phyloP scores from a whole-genome alignment of 2,113 vertebrate genomes.

The Solea senegalensis region DNA sequence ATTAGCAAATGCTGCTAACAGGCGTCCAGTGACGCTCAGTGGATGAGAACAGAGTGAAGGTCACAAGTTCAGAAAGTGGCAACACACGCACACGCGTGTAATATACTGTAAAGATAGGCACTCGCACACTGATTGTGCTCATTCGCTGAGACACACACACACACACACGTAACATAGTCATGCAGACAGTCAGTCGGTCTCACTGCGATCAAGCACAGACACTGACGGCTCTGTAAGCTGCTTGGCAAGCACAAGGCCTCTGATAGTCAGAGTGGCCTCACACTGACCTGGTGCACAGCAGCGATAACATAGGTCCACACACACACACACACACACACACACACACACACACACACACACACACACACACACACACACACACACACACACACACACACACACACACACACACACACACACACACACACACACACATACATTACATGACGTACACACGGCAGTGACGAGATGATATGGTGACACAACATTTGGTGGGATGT shows the following conservation, averaged over 20 bases:
- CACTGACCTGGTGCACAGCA: slow-evolving; percentile 4
- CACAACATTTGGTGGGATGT: no score
- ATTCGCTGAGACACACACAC: slow-evolving; percentile 1
- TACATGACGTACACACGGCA: no score
- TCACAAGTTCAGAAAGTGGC: slow-evolving; percentile 46
- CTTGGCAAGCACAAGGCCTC: neutral
- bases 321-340: slow-evolving; percentile 5
- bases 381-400: no score
- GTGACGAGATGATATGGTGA: no score
- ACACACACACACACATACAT: slow-evolving; percentile 1
- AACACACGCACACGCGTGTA: neutral
- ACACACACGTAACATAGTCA: neutral
- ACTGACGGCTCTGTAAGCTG: slow-evolving; percentile 30
- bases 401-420: neutral
- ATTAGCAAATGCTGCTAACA: slow-evolving; percentile 59
- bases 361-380: slow-evolving; percentile 6
- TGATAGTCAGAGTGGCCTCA: neutral
- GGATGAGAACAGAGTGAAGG: slow-evolving; percentile 51
- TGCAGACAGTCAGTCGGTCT: slow-evolving; percentile 29
- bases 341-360: slow-evolving; percentile 3
- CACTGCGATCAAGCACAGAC: slow-evolving; percentile 11
- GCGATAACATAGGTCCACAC: neutral
- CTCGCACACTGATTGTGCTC: slow-evolving; percentile 37
- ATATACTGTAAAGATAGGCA: neutral
- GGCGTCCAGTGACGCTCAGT: slow-evolving; percentile 25